These are phyloP conservation scores for Eulemur mongoz DNA, from an alignment of 2,797 vertebrate species.

Conservation along the genomic window DNA sequence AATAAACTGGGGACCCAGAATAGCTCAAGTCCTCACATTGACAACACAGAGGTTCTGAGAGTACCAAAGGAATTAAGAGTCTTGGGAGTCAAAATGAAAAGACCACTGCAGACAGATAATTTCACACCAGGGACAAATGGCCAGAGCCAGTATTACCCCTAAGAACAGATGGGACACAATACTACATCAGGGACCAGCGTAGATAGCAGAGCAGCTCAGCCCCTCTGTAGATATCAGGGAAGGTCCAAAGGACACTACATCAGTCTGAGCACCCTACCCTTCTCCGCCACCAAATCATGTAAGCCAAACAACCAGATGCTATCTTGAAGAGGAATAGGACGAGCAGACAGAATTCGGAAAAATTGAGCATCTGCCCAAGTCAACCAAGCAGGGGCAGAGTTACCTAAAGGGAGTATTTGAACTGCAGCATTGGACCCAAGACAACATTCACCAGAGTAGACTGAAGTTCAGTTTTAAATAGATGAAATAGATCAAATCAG, in stretches of 20 bases:
- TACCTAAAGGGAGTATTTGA: neutral
- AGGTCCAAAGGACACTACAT: neutral
- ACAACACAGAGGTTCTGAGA: neutral
- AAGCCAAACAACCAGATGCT: neutral
- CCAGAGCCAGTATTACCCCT: neutral
- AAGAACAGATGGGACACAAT: neutral
- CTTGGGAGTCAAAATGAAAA: neutral
- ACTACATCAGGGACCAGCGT: neutral
- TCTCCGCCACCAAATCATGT: neutral
- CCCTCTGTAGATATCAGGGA: neutral
- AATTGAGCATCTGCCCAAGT: neutral
- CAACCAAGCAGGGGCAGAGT: neutral
- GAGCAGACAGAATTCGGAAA: neutral
- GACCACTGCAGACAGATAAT: neutral
- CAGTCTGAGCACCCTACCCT: neutral
- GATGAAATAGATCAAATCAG: neutral
- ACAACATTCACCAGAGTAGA: neutral
- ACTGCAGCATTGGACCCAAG: neutral
- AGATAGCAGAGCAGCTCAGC: neutral
- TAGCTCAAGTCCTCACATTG: neutral
- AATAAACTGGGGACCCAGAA: neutral
- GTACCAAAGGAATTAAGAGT: neutral
- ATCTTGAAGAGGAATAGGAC: neutral
- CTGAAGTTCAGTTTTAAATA: neutral
- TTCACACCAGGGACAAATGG: neutral